Conservation (phyloP, 1,140 invertebrate species). For the Saxidomus purpurata region DNA sequence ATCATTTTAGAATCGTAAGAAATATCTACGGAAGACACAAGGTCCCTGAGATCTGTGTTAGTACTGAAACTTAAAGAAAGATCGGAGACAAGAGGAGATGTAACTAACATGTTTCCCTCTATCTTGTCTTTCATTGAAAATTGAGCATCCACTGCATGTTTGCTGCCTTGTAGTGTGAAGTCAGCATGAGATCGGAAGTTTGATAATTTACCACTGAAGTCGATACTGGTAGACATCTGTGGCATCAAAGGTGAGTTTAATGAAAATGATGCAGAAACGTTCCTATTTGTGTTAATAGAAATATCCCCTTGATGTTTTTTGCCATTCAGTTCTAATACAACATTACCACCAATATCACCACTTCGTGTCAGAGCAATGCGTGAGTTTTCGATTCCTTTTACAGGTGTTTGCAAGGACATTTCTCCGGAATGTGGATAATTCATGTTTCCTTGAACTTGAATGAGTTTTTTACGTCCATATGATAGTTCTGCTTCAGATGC, state of each 20-base stretch:
- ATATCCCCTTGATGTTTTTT: not conserved
- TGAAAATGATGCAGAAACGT: not conserved
- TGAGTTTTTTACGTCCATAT: not conserved
- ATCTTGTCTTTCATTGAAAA: not conserved
- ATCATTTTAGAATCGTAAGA: not conserved
- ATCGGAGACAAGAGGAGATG: not conserved
- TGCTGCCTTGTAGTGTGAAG: not conserved
- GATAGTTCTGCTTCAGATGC: not conserved
- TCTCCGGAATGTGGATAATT: not conserved
- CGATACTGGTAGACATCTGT: not conserved
- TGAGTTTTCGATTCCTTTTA: not conserved
- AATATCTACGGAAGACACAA: not conserved
- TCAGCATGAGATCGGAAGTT: constrained; percentile 28
- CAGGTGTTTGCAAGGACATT: not conserved
- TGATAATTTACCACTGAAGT: not conserved
- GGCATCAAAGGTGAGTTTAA: constrained; percentile 15
- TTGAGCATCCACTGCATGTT: not conserved
- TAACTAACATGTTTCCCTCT: not conserved
- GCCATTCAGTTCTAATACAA: not conserved
- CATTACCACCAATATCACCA: constrained; percentile 21
- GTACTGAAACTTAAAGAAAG: not conserved
- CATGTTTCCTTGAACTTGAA: not conserved
- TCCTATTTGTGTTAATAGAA: not conserved
- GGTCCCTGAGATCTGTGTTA: not conserved
- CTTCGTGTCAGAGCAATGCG: not conserved